Conservation (phyloP, 2,888 invertebrate species). For the Rhingia campestris region DNA sequence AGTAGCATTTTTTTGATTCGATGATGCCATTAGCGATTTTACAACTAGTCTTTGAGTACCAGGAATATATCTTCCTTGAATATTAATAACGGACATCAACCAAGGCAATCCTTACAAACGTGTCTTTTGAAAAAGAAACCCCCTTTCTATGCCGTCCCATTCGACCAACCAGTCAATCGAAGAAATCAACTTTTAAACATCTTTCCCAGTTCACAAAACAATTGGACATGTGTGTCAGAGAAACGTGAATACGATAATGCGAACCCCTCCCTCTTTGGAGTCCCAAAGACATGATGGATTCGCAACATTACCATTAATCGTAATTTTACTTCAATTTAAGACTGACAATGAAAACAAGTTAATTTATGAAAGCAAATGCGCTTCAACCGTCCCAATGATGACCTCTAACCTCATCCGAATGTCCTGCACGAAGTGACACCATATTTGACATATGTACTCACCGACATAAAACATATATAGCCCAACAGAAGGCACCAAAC, state of each 20-base stretch:
- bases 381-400: slow-evolving; percentile 50
- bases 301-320: slow-evolving; percentile 60
- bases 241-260: slow-evolving; percentile 41
- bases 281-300: slow-evolving; percentile 48
- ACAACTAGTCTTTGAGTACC: no score
- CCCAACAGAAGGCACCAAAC: slow-evolving; percentile 1
- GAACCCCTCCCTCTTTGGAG: slow-evolving; percentile 14
- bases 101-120: no score
- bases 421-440: slow-evolving; percentile 63
- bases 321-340: slow-evolving; percentile 41
- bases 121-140: no score
- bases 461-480: slow-evolving; percentile 63
- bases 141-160: no score
- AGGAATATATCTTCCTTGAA: no score
- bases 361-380: slow-evolving; percentile 56
- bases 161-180: background rate
- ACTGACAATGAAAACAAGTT: slow-evolving; percentile 69
- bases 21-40: no score
- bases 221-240: slow-evolving; percentile 69
- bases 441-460: slow-evolving; percentile 72
- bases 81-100: no score
- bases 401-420: slow-evolving; percentile 61
- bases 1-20: no score
- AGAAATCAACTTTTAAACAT: slow-evolving; percentile 35
- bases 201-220: slow-evolving; percentile 40